Evolutionary conservation across 1,140 invertebrate species (phyloP), one percentile per base, ranked within the genome.

Genomic region (Penaeus chinensis): DNA sequence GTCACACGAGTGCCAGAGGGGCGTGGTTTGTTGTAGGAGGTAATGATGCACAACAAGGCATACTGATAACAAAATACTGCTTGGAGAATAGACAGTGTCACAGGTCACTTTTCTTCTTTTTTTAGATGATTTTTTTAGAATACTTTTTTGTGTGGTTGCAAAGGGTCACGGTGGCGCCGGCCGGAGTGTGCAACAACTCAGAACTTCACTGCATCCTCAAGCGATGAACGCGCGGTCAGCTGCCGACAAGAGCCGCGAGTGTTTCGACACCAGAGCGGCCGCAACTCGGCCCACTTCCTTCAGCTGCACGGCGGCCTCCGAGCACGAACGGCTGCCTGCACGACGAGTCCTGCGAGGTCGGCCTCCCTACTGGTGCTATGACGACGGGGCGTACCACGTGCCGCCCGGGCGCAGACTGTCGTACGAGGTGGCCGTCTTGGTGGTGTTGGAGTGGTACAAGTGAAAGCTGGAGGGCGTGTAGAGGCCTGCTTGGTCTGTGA

Each of bases 381-480:
- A 96, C 85, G 95, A 94, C 32, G 95, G 93, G 27, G 96, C 94
- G 91, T 96, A 96, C 96, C 96, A 96, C 91, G 95, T 94, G 61
- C 95, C 93, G n/a, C 90, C 90, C 89, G 92, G 93, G 82, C 93
- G 93, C 20, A 93, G 89, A 79, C 94, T 93, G 80, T 93, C 91
- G 91, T 94, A 92, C 87, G 94, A 90, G 90, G 93, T 91, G 90
- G 95, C 93, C 92, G 94, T 94, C 91, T 94, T 95, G 76, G 94
- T 94, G 61, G 91, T 90, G 63, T 88, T 88, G 10, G 95, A 95
- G 92, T 98, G 96, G 92, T 98, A 98, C 10, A 98, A 93, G 92
- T 98, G 96, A 92, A 98, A 98, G 22, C 96, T 96, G 18, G 96
- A 95, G 66, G 92, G 94, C 90, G 95, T 95, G 92, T 97, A 97